phyloP scores from a whole-genome alignment of 2,888 invertebrate genomes.

The Syrista parreyssii region DNA sequence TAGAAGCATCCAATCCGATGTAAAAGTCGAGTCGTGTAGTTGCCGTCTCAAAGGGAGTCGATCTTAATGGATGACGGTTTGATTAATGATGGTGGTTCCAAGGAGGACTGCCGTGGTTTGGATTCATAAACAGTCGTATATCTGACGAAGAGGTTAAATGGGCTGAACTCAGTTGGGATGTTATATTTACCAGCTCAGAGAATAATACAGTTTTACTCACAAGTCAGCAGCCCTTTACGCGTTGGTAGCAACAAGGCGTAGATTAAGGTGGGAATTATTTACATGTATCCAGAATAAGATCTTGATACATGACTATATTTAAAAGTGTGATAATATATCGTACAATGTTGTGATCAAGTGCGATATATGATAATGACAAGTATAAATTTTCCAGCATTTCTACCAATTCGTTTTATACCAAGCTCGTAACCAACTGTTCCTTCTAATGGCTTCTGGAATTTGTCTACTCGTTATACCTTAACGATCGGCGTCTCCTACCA shows the following conservation, averaged over 20 bases:
- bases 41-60: conserved; percentile 19
- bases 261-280: background rate
- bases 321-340: background rate
- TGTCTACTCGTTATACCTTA: background rate
- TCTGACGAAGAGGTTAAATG: conserved; percentile 20
- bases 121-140: conserved; percentile 25
- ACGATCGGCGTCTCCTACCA: background rate
- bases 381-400: background rate
- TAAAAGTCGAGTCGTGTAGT: background rate
- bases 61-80: conserved; percentile 24
- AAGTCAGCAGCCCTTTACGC: conserved; percentile 17
- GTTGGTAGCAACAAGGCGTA: conserved; percentile 7
- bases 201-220: conserved; percentile 19
- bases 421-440: background rate
- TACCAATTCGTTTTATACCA: background rate
- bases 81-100: conserved; percentile 16
- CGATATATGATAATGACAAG: background rate
- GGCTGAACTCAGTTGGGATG: conserved; percentile 8
- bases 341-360: background rate
- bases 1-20: background rate
- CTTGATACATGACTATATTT: background rate
- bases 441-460: background rate
- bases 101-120: conserved; percentile 20
- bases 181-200: conserved; percentile 17
- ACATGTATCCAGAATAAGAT: background rate